Evolutionary conservation across 2,888 invertebrate species (phyloP), one percentile per base, ranked within the genome.

Genomic region (Drosophila eohydei): DNA sequence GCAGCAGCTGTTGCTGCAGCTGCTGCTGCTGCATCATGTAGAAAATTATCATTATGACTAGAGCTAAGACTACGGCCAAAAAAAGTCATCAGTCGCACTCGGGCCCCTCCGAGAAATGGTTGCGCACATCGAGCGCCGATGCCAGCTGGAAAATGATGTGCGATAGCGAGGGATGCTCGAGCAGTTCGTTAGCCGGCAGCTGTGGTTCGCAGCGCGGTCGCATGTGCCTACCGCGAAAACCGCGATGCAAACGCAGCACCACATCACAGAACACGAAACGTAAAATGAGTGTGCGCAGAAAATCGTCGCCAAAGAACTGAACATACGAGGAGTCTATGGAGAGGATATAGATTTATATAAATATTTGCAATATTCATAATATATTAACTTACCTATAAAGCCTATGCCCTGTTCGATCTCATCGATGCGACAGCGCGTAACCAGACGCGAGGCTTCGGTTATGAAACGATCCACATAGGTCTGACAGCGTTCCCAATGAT

Each of bases 211-310:
- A 96, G 52, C 96, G 95, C 14, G 98, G 97, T 90, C 97, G 95
- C 93, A 96, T 97, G 89, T 96, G 96, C n/a, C 96, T 95, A 71
- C 96, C 96, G 90, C 97, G 95, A 93, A 96, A 96, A 67, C 96
- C 96, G 76, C 97, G 95, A 93, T 99, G 98, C 91, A 97, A 94
- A 81, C 97, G 96, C 80, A 98, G 94, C 56, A 97, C 96, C 87
- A 97, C 96, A 94, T 97, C 97, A 94, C 98, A 98, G 94, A 99
- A 98, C 78, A 98, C 96, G 94, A 96, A 98, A 75, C 98, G 96
- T 78, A 98, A 94, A 76, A 98, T 94, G 73, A 98, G 94, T 71
- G 98, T 94, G 71, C 98, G 95, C 80, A 99, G 94, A 93, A 98
- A 99, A 91, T 98, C 98, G 93, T 99, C 98, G 46, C 98, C 97